Base-by-base conservation (phyloP, 2,888 invertebrate species). In the Drosophila histrio region DNA sequence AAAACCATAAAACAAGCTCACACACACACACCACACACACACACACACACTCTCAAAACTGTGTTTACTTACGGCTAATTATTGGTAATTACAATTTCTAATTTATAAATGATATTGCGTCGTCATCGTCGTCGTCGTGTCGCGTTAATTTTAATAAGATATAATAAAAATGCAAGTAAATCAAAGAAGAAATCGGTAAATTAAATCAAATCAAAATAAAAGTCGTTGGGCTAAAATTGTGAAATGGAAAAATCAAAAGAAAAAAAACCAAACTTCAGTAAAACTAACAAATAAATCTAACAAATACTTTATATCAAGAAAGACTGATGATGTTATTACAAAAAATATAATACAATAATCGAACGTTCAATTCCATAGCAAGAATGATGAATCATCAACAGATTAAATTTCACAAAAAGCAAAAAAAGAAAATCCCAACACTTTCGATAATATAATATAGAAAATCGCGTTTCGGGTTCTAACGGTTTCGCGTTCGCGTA, bases 401-500 rank as follows among this genome's bases (percentile, higher is more conserved):
- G 7, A 19, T 44, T 43, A 19, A 46, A 13, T 72, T 76, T 71
- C 74, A 65, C 66, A 76, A 61, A 11, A 57, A 46, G 43, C 8
- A 22, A n/a, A 36, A 26, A n/a, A n/a, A n/a, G n/a, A n/a, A n/a
- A 19, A 32, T 15, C 66, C 71, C 81, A 81, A 69, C 68, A 54
- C 72, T 73, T 76, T 67, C 56, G 50, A 24, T 41, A 63, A 53
- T 44, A 47, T 41, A 60, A 47, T 17, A 59, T 53, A 24, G n/a
- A 32, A 43, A 47, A 41, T 89, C 89, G 89, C 88, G 89, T 89
- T 77, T 89, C 90, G 90, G 89, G 88, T 84, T 84, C 61, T 77
- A 77, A 89, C 90, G 89, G 89, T 89, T 79, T 87, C 90, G 90
- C 84, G 89, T 84, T 83, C 90, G 89, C 89, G 90, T 89, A 69